A percentile compares a stretch with the other conserved stretches of the same genome.
Evolutionary conservation across 2,797 vertebrate genomes (phyloP).

Genomic region (Arrhamphus sclerolepis): DNA sequence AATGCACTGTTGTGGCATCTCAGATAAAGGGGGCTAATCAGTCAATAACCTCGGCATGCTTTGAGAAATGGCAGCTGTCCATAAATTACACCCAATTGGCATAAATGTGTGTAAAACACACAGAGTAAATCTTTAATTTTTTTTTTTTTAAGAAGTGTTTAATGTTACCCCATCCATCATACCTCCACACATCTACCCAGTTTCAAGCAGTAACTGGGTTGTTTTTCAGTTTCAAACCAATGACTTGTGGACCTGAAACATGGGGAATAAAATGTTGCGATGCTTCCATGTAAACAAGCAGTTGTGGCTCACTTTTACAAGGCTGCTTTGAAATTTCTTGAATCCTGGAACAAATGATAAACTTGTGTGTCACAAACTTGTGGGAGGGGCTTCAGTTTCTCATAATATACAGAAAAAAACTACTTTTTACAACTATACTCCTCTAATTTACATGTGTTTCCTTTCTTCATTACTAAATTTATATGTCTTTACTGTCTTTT

Average conservation of each 20-base stretch:
- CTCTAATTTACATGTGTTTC: not conserved
- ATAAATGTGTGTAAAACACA: constrained; percentile 12
- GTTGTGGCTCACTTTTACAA: not conserved
- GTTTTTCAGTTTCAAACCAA: too few species aligned
- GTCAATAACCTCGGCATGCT: not conserved
- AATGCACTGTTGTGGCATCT: too few species aligned
- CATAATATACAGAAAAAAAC: not conserved
- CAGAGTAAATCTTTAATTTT: constrained; percentile 25
- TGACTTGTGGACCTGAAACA: too few species aligned
- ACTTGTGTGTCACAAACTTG: too few species aligned
- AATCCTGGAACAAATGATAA: too few species aligned
- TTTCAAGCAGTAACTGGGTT: too few species aligned
- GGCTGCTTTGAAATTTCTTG: too few species aligned
- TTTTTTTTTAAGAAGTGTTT: not conserved
- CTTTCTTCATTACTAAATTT: not conserved
- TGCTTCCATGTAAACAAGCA: constrained; percentile 4
- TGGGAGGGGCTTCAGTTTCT: too few species aligned
- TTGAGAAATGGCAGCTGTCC: not conserved
- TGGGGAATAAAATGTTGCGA: too few species aligned
- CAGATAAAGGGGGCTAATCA: constrained; percentile 4
- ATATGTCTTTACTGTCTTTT: not conserved
- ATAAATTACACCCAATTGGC: not conserved
- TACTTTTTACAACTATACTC: not conserved
- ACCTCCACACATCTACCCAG: too few species aligned
- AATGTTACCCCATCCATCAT: too few species aligned